Evolutionary conservation across 2,797 vertebrate species (phyloP).

Genomic region (Anas flavirostris): DNA sequence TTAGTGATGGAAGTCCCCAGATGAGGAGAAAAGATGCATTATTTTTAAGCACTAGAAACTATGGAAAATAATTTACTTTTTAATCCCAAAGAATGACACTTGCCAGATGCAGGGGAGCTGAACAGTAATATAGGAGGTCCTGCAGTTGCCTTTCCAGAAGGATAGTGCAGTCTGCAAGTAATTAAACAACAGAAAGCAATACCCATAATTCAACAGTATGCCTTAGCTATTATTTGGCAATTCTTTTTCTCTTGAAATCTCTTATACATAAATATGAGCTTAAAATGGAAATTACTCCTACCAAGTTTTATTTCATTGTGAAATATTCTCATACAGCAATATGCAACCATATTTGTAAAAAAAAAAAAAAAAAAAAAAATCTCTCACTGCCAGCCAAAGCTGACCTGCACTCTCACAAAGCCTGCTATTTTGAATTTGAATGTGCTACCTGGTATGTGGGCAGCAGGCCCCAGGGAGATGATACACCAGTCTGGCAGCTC

Average conservation of each 20-base stretch:
- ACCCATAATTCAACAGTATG: background rate
- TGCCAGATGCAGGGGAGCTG: background rate
- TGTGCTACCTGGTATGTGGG: background rate
- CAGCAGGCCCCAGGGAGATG: conserved; percentile 12
- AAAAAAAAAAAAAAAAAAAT: background rate
- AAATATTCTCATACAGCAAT: conserved; percentile 4
- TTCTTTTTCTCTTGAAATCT: conserved; percentile 30
- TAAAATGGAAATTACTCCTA: conserved; percentile 7
- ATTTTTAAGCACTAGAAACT: background rate
- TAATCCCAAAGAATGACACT: background rate
- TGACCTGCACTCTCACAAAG: background rate
- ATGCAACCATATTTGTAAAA: background rate
- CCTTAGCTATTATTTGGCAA: background rate
- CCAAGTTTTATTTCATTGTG: conserved; percentile 8
- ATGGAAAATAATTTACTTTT: background rate
- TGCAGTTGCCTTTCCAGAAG: background rate
- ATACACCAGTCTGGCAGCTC: background rate
- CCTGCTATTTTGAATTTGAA: conserved; percentile 24
- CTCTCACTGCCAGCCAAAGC: background rate
- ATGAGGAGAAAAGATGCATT: background rate
- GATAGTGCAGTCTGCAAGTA: background rate
- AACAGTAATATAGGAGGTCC: background rate
- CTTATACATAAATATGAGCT: background rate
- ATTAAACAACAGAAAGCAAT: conserved; percentile 45
- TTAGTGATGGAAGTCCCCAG: background rate